Evolutionary conservation across 2,113 vertebrate genomes (phyloP).

Genomic region (Rana temporaria): DNA sequence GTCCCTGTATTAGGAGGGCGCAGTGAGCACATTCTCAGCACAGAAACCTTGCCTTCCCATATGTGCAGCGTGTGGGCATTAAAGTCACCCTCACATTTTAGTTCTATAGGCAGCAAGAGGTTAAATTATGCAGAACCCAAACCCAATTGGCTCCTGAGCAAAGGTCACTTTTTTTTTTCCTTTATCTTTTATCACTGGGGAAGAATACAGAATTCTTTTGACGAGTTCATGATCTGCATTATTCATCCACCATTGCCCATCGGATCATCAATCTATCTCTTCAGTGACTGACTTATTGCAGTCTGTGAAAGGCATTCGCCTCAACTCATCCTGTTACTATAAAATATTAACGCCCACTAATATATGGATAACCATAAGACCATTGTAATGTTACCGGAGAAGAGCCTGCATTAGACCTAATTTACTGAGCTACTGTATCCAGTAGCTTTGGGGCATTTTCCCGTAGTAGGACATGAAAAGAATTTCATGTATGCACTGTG

Average conservation of each 20-base stretch:
- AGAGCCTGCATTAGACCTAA: neutral
- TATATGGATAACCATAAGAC: neutral
- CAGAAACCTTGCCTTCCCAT: too few relatives aligned
- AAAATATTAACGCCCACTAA: slow-evolving; percentile 15
- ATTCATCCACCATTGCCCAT: neutral
- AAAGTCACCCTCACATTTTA: too few relatives aligned
- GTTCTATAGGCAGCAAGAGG: too few relatives aligned
- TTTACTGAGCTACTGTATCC: neutral
- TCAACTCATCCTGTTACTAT: neutral
- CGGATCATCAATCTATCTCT: slow-evolving; percentile 3
- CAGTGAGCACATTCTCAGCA: too few relatives aligned
- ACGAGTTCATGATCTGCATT: neutral
- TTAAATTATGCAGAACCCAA: too few relatives aligned
- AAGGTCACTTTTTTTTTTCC: too few relatives aligned
- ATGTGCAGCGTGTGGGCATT: too few relatives aligned
- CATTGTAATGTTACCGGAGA: neutral
- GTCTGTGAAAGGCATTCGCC: neutral
- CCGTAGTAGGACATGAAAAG: neutral
- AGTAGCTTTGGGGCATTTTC: neutral
- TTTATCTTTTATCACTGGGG: too few relatives aligned
- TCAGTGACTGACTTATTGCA: neutral
- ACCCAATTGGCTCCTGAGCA: too few relatives aligned
- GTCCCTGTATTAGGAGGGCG: too few relatives aligned
- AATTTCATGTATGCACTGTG: too few relatives aligned
- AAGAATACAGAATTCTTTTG: neutral